These are phyloP conservation scores for Idaea straminata DNA, from an alignment of 2,888 invertebrate species.

Conservation along the genomic window DNA sequence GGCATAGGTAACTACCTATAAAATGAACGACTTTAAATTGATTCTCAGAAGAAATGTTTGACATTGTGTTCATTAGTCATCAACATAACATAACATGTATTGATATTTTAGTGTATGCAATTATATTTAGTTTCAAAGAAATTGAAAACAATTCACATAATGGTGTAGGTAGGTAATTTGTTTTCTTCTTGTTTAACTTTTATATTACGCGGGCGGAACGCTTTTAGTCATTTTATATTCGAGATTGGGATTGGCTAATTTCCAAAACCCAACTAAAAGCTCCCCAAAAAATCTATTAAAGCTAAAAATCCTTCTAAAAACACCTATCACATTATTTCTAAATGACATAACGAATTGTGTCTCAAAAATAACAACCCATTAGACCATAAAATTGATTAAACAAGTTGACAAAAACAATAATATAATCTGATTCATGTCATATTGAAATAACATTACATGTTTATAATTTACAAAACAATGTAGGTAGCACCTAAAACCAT, in stretches of 20 bases:
- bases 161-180: too few species aligned
- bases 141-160: too few species aligned
- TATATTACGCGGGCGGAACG: too few species aligned
- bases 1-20: neutral
- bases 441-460: neutral
- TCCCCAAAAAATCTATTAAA: too few species aligned
- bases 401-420: neutral
- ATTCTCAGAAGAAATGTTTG: constrained; percentile 1
- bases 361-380: neutral
- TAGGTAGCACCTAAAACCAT: neutral
- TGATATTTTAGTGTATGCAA: neutral
- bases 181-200: too few species aligned
- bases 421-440: neutral
- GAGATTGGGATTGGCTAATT: too few species aligned
- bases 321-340: neutral
- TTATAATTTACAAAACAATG: neutral
- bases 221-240: too few species aligned
- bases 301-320: too few species aligned
- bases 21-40: neutral
- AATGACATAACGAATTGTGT: neutral
- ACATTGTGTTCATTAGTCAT: neutral
- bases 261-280: too few species aligned
- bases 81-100: neutral
- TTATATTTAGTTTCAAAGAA: neutral
- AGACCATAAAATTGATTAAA: neutral